Evolutionary conservation across 2,797 vertebrate species (phyloP), one percentile per base, ranked within the genome.

Genomic region (Lerista edwardsae): DNA sequence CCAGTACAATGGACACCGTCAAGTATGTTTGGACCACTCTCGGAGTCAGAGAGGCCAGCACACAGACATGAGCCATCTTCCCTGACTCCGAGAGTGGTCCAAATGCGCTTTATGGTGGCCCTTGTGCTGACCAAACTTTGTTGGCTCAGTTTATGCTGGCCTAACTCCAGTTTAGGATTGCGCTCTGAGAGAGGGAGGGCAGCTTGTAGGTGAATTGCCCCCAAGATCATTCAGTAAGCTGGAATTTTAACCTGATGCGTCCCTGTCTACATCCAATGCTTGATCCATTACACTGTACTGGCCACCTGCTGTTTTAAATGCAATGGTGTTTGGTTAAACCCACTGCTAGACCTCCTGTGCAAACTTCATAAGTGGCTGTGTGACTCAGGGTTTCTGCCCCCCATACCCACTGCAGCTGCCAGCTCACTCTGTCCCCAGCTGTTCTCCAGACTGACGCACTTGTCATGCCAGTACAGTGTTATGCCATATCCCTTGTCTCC

Each of bases 351-450:
- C 11, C 10, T 61, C 15, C 55, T 57, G 23, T 69, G 55, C 71
- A n/a, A 51, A n/a, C n/a, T 29, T 34, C 68, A 55, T 55, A 15
- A 55, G 51, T 55, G 51, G 51, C 51, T 29, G 36, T 80, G 55
- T 85, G 84, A 80, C 72, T 80, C 84, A 85, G 73, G 72, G 65
- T 64, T 81, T 41, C 34, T 76, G 39, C 62, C 39, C 64, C 31
- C 73, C 19, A 47, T 69, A 61, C n/a, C 61, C 14, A 14, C 51
- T 77, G 27, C 73, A 69, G 79, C 79, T 86, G 79, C 62, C 79
- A 62, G 69, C 69, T 75, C 25, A 61, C 51, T 80, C 84, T n/a
- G 27, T 31, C 64, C 65, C 64, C 74, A 69, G 72, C 55, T 86
- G 64, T 64, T 86, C 64, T 77, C 73, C 79, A 81, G 39, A 39